Percentiles rank a stretch among this genome's conserved stretches.
These are phyloP conservation scores for Agrochola litura DNA, from an alignment of 2,888 invertebrate species.

Conservation along the genomic window DNA sequence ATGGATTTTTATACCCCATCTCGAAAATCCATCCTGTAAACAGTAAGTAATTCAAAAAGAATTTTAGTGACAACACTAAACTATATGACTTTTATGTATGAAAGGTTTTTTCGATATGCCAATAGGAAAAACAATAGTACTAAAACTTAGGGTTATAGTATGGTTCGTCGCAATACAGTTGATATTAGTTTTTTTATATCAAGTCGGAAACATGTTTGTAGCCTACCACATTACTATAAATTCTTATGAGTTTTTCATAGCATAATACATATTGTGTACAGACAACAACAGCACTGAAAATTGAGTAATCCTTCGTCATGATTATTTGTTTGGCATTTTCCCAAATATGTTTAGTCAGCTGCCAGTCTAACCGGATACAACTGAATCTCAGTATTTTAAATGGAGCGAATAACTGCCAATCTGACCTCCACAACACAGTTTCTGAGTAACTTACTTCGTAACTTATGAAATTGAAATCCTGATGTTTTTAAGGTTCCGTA, in stretches of 20 bases:
- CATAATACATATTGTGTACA: background rate
- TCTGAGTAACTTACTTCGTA: background rate
- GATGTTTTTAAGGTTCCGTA: background rate
- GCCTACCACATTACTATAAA: background rate
- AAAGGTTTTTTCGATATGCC: background rate
- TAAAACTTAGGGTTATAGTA: slow-evolving; percentile 21
- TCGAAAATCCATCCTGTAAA: too few species aligned
- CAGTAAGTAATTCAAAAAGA: background rate
- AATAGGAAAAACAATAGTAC: slow-evolving; percentile 13
- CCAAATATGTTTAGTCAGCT: background rate
- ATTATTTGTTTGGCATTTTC: background rate
- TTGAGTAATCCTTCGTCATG: background rate
- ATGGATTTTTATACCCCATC: too few species aligned
- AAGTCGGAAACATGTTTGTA: slow-evolving; percentile 1
- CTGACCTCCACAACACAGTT: background rate
- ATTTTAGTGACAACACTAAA: background rate
- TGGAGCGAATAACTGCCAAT: background rate
- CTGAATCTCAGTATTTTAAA: background rate
- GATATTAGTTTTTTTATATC: slow-evolving; percentile 26
- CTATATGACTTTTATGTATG: background rate
- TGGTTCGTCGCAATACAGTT: slow-evolving; percentile 1
- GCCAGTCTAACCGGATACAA: background rate
- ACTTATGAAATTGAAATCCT: background rate
- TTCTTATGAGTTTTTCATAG: slow-evolving; percentile 26
- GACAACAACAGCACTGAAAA: background rate